Evolutionary conservation across 2,797 vertebrate species (phyloP), one percentile per base, ranked within the genome.

Genomic region (Tiaroga cobitis): DNA sequence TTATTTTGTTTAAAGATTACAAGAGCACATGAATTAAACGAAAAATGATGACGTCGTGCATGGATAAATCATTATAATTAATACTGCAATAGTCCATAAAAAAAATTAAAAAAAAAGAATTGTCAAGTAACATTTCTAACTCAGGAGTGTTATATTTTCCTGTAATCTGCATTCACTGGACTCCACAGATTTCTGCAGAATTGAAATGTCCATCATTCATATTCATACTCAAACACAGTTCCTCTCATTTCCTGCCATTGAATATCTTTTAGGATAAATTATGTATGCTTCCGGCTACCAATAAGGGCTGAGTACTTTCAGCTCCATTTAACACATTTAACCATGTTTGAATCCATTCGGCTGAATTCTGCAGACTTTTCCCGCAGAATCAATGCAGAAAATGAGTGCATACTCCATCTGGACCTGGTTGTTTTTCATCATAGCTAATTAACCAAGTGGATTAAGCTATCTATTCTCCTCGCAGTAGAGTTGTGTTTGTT

Each of bases 391-490:
- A 11, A 34, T 59, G 29, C 2, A n/a, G 41, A 74, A 34, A 82
- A 82, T 82, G 56, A 63, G 26, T 63, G 69, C 54, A 49, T 51
- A 41, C 24, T 74, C 69, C 37, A 56, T 73, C 70, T 75, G 59
- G 72, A 46, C 81, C 70, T 65, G 59, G 41, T 51, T 75, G 51
- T 75, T 26, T n/a, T 34, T 37, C 41, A 51, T 19, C 72, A 75
- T 75, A 32, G 56, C 39, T 59, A 82, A 61, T 63, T 74, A 82
- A 61, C 26, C 13, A 15, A 72, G 39, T 21, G 21, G 59, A 83
- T 83, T 75, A 75, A 65, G 70, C 72, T 75, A 83, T 83, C 72
- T 51, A 16, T 65, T 67, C 41, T 65, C 56, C 29, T 74, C 26
- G 21, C 26, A 32, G 46, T 59, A 63, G 39, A 73, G 15, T 32